These are phyloP conservation scores for Protaetia brevitarsis DNA, from an alignment of 1,140 invertebrate genomes.

Conservation along the genomic window DNA sequence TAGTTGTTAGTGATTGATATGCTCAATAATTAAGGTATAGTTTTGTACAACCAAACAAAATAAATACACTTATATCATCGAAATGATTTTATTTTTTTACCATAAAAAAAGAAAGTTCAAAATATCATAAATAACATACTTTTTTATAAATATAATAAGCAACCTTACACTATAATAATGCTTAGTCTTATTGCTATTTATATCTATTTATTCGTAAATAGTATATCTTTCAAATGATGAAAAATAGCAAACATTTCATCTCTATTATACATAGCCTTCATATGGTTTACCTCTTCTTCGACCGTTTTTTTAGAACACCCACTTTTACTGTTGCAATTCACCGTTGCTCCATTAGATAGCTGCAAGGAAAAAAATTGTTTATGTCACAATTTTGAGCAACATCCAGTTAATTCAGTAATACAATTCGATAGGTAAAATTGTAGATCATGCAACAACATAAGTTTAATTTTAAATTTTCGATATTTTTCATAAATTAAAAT, in stretches of 20 bases:
- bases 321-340: neutral
- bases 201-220: neutral
- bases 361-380: neutral
- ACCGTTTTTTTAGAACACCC: neutral
- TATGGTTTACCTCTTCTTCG: neutral
- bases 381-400: no score
- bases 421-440: no score
- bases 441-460: no score
- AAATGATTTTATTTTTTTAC: neutral
- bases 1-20: slow-evolving; percentile 23
- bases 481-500: no score
- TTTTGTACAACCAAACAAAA: slow-evolving; percentile 27
- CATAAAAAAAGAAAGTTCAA: neutral
- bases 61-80: neutral
- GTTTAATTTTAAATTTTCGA: no score
- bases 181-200: no score
- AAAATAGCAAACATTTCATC: neutral
- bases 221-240: neutral
- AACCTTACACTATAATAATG: no score
- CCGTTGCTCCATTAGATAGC: neutral
- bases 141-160: no score
- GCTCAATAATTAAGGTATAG: slow-evolving; percentile 27
- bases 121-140: no score
- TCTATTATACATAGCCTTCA: neutral
- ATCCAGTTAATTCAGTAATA: no score